These are phyloP conservation scores for Rhodinocichla rosea DNA, from an alignment of 2,113 vertebrate genomes.

Conservation along the genomic window DNA sequence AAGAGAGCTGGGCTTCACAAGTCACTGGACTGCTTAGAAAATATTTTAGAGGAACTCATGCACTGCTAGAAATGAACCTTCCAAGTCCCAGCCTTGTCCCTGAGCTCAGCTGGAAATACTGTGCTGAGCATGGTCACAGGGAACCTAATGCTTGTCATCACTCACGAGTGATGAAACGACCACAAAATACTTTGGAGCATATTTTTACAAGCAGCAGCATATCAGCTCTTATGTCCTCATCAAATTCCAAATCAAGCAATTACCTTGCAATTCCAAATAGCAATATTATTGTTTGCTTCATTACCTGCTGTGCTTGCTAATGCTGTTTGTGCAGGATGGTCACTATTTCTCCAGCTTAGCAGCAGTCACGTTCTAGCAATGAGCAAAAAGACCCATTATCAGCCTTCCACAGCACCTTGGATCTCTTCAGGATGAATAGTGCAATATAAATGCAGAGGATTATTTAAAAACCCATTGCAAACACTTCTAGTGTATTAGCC, in stretches of 20 bases:
- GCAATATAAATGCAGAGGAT: constrained; percentile 5
- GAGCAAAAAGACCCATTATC: constrained; percentile 2
- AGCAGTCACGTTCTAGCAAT: neutral
- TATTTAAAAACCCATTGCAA: constrained; percentile 61
- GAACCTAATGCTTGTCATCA: neutral
- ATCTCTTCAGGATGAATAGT: constrained; percentile 12
- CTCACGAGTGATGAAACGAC: neutral
- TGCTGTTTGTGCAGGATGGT: neutral
- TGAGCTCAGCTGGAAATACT: neutral
- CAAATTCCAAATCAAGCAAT: constrained; percentile 45
- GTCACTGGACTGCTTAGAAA: neutral
- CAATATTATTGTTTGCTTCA: constrained; percentile 38
- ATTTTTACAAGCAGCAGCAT: neutral
- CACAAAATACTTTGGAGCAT: neutral
- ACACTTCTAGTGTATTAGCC: constrained; percentile 13
- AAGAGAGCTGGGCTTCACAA: neutral
- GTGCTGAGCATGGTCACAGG: neutral
- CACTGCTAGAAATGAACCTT: neutral
- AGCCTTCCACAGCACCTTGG: neutral
- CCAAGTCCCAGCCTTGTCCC: neutral
- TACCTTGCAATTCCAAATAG: constrained; percentile 25
- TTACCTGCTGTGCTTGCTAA: neutral
- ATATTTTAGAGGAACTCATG: neutral
- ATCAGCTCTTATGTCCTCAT: constrained; percentile 8
- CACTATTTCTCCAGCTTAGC: constrained; percentile 4